These are phyloP conservation scores for Myopa tessellatipennis DNA, from an alignment of 2,888 invertebrate genomes.

Conservation along the genomic window DNA sequence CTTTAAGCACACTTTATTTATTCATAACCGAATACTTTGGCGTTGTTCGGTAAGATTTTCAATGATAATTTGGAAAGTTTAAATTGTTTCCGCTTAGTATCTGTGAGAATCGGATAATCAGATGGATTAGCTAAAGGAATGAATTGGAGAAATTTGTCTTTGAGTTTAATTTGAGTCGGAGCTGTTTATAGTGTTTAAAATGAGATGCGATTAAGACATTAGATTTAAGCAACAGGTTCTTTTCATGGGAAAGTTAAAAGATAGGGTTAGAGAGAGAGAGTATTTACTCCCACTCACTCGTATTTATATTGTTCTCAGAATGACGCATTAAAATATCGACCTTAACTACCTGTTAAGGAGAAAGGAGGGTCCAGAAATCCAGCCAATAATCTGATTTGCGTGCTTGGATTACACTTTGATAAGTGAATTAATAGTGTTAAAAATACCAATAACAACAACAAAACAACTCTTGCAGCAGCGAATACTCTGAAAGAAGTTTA, in stretches of 20 bases:
- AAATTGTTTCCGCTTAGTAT: neutral
- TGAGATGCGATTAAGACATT: no score
- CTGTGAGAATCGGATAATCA: neutral
- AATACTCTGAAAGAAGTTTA: constrained; percentile 29
- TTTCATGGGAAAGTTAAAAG: no score
- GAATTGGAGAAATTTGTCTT: no score
- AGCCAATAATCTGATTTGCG: constrained; percentile 28
- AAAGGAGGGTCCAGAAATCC: neutral
- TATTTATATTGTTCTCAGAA: no score
- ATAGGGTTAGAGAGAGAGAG: no score
- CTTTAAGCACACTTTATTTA: neutral
- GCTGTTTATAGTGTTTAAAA: no score
- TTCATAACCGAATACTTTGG: neutral
- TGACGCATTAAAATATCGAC: no score
- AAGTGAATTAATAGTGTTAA: constrained; percentile 34
- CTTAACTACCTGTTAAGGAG: no score
- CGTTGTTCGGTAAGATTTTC: neutral
- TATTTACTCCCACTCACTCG: no score
- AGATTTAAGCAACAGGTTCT: no score
- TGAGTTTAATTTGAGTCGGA: no score
- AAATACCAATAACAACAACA: constrained; percentile 14
- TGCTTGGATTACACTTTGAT: constrained; percentile 38
- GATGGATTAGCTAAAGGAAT: no score
- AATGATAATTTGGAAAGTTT: neutral
- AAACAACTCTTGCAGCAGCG: neutral